A percentile compares a stretch with the other conserved stretches of the same genome.
Conservation (phyloP, 2,797 vertebrate genomes). For the Cuniculus paca region DNA sequence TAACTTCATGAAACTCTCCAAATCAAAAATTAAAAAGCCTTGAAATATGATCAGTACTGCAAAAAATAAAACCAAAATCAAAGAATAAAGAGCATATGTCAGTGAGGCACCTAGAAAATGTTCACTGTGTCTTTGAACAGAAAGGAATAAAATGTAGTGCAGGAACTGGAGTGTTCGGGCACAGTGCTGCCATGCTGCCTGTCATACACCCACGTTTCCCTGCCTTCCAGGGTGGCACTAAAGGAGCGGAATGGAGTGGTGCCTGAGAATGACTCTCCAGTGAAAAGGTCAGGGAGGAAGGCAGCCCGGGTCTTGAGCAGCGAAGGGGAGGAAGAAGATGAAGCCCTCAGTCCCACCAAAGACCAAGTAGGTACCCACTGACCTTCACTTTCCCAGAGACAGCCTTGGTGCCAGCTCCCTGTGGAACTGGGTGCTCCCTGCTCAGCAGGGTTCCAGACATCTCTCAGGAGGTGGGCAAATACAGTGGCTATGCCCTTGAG, state of each 20-base stretch:
- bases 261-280: slow-evolving; percentile 69
- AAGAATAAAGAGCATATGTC: neutral
- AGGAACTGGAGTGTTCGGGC: too few species aligned
- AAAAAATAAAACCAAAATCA: neutral
- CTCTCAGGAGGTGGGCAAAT: neutral
- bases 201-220: accelerated
- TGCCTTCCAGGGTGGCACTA: slow-evolving; percentile 37
- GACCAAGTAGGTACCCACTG: slow-evolving; percentile 31
- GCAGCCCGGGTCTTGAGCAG: slow-evolving; percentile 64
- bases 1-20: neutral
- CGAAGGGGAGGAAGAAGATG: slow-evolving; percentile 82
- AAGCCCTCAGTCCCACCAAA: neutral
- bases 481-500: neutral
- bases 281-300: slow-evolving; percentile 75
- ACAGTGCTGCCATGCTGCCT: neutral
- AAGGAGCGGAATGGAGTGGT: slow-evolving; percentile 79
- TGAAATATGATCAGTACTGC: neutral
- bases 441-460: neutral
- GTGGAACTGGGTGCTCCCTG: neutral
- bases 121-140: neutral
- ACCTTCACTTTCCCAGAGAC: neutral
- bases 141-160: neutral
- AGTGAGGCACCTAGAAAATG: neutral
- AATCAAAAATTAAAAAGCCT: neutral
- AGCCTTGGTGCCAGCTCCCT: neutral